These are phyloP conservation scores for Polyommatus iphigenia DNA, from an alignment of 2,888 invertebrate species.

Conservation along the genomic window DNA sequence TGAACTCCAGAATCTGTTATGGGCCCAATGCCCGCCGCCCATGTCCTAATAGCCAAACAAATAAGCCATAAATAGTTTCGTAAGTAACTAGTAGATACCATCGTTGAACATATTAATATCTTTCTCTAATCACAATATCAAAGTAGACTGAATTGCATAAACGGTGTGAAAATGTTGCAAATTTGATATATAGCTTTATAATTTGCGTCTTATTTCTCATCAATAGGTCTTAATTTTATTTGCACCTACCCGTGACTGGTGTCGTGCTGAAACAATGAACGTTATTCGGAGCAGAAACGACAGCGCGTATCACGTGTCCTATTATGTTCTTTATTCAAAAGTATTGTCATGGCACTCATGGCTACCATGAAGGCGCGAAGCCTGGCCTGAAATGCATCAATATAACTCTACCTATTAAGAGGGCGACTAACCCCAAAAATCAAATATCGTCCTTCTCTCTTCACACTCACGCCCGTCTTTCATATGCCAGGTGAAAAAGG, in stretches of 20 bases:
- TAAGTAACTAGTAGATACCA: background rate
- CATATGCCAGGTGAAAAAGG: too few species aligned
- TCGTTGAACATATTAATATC: slow-evolving; percentile 1
- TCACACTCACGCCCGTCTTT: too few species aligned
- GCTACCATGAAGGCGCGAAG: background rate
- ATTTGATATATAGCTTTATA: background rate
- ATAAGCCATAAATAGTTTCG: background rate
- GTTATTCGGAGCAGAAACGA: slow-evolving; percentile 38
- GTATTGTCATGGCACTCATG: background rate
- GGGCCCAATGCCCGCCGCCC: too few species aligned
- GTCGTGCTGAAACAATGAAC: slow-evolving; percentile 33
- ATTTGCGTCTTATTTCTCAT: background rate
- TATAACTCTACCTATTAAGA: too few species aligned
- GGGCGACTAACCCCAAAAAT: too few species aligned
- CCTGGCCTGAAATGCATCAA: background rate
- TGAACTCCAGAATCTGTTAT: too few species aligned
- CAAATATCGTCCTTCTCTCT: too few species aligned
- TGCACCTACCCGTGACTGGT: background rate
- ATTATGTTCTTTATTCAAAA: slow-evolving; percentile 29
- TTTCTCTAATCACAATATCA: slow-evolving; percentile 17
- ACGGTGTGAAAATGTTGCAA: slow-evolving; percentile 20
- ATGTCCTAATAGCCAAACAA: background rate
- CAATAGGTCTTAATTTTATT: slow-evolving; percentile 1
- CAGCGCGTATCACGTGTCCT: slow-evolving; percentile 33
- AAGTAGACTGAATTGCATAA: slow-evolving; percentile 23